These are phyloP conservation scores for Phalacrocorax pelagicus DNA, from an alignment of 2,113 vertebrate genomes.

Conservation along the genomic window DNA sequence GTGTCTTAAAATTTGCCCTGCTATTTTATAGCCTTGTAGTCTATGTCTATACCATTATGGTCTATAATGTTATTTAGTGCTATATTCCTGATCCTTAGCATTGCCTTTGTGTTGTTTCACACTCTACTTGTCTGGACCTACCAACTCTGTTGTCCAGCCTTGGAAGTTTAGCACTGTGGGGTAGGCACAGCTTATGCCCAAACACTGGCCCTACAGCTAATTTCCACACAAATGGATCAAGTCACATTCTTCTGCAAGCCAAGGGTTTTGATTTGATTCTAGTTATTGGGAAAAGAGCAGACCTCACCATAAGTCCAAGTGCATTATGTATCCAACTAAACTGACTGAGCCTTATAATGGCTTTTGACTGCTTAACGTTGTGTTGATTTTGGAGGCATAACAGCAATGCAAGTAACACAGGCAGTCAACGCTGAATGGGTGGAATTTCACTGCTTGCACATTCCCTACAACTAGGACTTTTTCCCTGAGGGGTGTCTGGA, in stretches of 20 bases:
- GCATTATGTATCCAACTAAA: neutral
- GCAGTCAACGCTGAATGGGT: neutral
- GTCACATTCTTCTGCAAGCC: neutral
- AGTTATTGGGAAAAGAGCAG: neutral
- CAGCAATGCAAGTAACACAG: neutral
- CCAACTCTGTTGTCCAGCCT: neutral
- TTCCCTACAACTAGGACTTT: neutral
- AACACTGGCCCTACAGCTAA: neutral
- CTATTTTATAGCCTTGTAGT: neutral
- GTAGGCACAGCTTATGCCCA: neutral
- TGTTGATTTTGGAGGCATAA: neutral
- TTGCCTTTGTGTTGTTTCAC: neutral
- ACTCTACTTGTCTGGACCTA: neutral
- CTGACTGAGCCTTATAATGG: neutral
- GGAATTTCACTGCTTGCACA: neutral
- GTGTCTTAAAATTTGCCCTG: neutral
- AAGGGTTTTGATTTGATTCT: neutral
- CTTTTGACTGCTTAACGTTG: neutral
- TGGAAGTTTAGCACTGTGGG: neutral
- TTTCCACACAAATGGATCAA: neutral
- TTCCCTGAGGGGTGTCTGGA: neutral
- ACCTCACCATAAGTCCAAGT: neutral
- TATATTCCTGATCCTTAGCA: neutral
- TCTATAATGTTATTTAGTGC: neutral
- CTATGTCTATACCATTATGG: neutral